Conservation (phyloP, 2,797 vertebrate species). For the Todus mexicanus region DNA sequence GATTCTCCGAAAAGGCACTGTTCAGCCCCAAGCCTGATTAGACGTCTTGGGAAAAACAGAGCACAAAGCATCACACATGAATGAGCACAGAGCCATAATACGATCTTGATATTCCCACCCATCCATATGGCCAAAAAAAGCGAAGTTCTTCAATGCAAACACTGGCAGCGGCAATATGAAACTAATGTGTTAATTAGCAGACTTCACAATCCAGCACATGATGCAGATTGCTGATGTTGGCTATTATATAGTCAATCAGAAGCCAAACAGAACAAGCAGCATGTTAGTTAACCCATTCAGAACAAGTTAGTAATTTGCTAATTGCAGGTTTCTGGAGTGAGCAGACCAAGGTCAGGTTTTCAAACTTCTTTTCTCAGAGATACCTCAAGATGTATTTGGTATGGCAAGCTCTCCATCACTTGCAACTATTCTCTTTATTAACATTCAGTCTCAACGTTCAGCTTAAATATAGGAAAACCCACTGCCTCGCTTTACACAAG, state of each 20-base stretch:
- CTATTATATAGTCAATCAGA: constrained; percentile 17
- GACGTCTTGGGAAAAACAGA: constrained; percentile 46
- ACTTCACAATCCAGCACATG: constrained; percentile 20
- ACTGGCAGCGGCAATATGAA: constrained; percentile 30
- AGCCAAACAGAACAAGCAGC: neutral
- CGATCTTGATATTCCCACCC: constrained; percentile 40
- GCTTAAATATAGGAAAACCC: neutral
- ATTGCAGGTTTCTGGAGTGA: neutral
- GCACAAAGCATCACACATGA: constrained; percentile 43
- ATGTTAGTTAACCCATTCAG: neutral
- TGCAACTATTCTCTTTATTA: neutral
- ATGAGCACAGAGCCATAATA: constrained; percentile 8
- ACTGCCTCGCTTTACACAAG: neutral
- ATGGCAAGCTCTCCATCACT: neutral
- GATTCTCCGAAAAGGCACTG: constrained; percentile 14
- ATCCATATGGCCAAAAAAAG: constrained; percentile 32
- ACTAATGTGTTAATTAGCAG: constrained; percentile 47
- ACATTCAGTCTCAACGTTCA: neutral
- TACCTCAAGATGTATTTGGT: neutral
- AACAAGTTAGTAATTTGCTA: constrained; percentile 37
- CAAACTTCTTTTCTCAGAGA: neutral
- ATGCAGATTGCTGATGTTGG: neutral
- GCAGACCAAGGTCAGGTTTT: constrained; percentile 3
- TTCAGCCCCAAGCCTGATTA: constrained; percentile 25
- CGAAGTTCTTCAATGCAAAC: neutral